Evolutionary conservation across 2,113 vertebrate genomes (phyloP).

Genomic region (Pachyramphus minor): DNA sequence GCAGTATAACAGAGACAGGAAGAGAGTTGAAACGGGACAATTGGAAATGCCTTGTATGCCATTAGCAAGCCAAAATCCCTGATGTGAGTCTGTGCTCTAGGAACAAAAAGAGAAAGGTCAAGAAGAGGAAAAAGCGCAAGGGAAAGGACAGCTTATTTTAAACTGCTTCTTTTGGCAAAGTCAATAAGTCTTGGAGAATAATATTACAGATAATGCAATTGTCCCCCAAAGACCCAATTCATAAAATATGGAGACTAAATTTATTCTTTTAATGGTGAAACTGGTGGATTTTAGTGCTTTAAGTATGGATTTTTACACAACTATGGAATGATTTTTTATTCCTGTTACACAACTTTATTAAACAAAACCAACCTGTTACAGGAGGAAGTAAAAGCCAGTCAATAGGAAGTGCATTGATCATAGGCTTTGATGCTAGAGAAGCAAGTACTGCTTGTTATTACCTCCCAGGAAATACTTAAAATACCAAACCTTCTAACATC

Average conservation of each 20-base stretch:
- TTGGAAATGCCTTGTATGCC: neutral
- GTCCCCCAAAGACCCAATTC: neutral
- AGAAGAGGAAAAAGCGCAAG: neutral
- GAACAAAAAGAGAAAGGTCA: slow-evolving; percentile 7
- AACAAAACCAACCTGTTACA: neutral
- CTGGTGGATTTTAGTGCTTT: neutral
- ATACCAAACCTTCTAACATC: neutral
- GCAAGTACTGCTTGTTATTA: neutral
- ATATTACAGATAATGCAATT: slow-evolving; percentile 38
- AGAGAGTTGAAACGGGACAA: slow-evolving; percentile 1
- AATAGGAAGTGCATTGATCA: neutral
- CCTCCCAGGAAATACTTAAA: neutral
- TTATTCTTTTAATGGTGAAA: slow-evolving; percentile 6
- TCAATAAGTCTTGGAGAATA: slow-evolving; percentile 50
- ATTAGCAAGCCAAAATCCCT: slow-evolving; percentile 15
- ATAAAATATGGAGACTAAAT: slow-evolving; percentile 34
- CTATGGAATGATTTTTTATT: neutral
- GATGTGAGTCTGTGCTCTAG: neutral
- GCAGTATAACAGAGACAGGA: slow-evolving; percentile 13
- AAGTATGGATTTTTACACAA: neutral
- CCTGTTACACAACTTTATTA: neutral
- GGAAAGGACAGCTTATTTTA: slow-evolving; percentile 36
- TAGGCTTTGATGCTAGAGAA: neutral
- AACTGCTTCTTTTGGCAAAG: slow-evolving; percentile 35
- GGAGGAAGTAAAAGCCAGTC: neutral